Percentiles rank a stretch among this genome's conserved stretches.
phyloP scores from a whole-genome alignment of 2,888 invertebrate species.

The Hermodice carunculata region DNA sequence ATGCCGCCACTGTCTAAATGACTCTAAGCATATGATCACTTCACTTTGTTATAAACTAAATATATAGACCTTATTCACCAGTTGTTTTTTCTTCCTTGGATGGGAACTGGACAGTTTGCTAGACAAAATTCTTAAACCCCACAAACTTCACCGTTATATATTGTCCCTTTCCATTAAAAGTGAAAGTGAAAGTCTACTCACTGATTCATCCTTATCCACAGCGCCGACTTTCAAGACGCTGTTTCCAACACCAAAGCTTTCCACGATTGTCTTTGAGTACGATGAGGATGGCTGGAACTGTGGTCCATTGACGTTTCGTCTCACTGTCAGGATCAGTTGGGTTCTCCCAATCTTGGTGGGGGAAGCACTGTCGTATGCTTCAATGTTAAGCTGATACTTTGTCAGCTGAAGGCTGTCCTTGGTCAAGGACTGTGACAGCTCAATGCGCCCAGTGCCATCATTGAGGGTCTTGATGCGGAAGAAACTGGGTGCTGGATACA shows the following conservation, averaged over 20 bases:
- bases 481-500: conserved; percentile 49
- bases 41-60: too few relatives aligned
- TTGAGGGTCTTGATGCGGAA: conserved; percentile 38
- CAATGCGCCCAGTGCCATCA: conserved; percentile 27
- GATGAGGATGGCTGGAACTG: conserved; percentile 41
- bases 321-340: conserved; percentile 48
- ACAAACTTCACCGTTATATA: not conserved
- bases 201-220: conserved; percentile 26
- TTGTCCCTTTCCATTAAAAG: too few relatives aligned
- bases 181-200: conserved; percentile 8
- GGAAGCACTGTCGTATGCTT: conserved; percentile 51
- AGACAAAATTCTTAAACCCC: too few relatives aligned
- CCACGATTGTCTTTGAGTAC: conserved; percentile 31
- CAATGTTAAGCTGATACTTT: conserved; percentile 40
- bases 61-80: too few relatives aligned
- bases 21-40: too few relatives aligned
- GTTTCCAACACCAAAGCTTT: conserved; percentile 31
- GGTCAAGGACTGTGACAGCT: conserved; percentile 18
- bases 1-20: too few relatives aligned
- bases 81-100: too few relatives aligned
- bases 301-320: conserved; percentile 54
- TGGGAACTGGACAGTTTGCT: too few relatives aligned
- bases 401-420: conserved; percentile 34
- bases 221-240: conserved; percentile 30
- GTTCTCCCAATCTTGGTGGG: conserved; percentile 47